Base-by-base conservation (phyloP, 2,797 vertebrate species). In the Notamacropus eugenii region DNA sequence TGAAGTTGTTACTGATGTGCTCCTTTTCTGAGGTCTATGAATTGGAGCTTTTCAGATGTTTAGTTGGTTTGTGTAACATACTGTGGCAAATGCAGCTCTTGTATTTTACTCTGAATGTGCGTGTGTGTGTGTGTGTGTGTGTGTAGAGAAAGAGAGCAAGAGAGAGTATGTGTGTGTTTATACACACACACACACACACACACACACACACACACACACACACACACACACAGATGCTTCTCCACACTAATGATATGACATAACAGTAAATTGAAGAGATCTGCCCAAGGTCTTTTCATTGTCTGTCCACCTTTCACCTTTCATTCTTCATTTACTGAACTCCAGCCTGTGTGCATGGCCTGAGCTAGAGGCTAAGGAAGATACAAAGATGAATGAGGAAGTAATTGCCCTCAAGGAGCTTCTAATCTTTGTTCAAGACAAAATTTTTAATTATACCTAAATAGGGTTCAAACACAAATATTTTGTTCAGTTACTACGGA, bases 381-480 rank as follows among this genome's bases (percentile, higher is more conserved):
- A 4, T 40, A 50, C 31, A 90, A 34, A 82, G 31, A 52, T 93
- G 8, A 55, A 87, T 5, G 46, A 93, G 54, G 90, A 22, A 31
- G 27, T 55, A n/a, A 59, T 55, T 94, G 82, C 6, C 12, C 62
- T 55, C 91, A 91, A 93, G 54, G 58, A 54, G 11, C 92, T 94
- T 94, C 54, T 92, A 29, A 95, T 91, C 2, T 74, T 94, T 57
- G 22, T 57, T 6, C 24, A 57, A 55, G 54, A 55, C 54, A 55
- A 55, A 55, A 55, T 55, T 55, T 93, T n/a, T 55, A 31, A 74
- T 3, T 91, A n/a, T 90, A 5, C 52, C n/a, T 96, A 92, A 90
- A 94, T 96, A 95, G 34, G 40, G 19, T 92, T 93, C 91, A 96
- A 92, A 94, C 82, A 92, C 52, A 95, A 96, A 94, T 91, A 91